A percentile compares a stretch with the other conserved stretches of the same genome.
Evolutionary conservation across 2,797 vertebrate genomes (phyloP).

Genomic region (Cephalopachus bancanus): DNA sequence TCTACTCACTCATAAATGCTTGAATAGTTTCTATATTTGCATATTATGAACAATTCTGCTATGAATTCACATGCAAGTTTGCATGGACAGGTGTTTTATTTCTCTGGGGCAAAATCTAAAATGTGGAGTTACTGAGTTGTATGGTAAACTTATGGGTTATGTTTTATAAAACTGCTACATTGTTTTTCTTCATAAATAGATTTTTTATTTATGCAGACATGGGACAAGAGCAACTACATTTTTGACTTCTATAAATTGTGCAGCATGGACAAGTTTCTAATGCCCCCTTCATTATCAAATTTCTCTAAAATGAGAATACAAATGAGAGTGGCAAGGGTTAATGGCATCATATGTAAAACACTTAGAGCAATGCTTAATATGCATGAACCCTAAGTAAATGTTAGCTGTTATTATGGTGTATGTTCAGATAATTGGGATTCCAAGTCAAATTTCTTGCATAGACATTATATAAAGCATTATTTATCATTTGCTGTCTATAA

Average conservation of each 20-base stretch:
- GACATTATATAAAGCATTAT: neutral
- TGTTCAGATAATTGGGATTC: neutral
- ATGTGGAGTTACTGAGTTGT: neutral
- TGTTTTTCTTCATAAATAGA: neutral
- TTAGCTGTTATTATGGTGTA: neutral
- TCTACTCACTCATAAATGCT: neutral
- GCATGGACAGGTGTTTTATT: neutral
- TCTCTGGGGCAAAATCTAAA: neutral
- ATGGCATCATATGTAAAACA: neutral
- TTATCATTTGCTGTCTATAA: neutral
- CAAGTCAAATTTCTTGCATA: neutral
- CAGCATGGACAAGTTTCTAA: neutral
- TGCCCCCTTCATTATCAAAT: neutral
- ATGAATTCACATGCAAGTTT: neutral
- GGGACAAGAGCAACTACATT: neutral
- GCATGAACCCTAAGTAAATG: neutral
- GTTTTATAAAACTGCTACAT: neutral
- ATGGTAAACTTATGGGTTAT: neutral
- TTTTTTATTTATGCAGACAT: conserved; percentile 24
- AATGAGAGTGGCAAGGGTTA: neutral
- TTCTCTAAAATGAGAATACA: neutral
- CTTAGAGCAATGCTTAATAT: neutral
- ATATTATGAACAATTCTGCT: conserved; percentile 6
- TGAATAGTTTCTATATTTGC: neutral
- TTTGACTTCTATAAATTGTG: neutral